A percentile compares a stretch with the other conserved stretches of the same genome.
Evolutionary conservation across 2,113 vertebrate species (phyloP).

Genomic region (Pelecanus crispus): DNA sequence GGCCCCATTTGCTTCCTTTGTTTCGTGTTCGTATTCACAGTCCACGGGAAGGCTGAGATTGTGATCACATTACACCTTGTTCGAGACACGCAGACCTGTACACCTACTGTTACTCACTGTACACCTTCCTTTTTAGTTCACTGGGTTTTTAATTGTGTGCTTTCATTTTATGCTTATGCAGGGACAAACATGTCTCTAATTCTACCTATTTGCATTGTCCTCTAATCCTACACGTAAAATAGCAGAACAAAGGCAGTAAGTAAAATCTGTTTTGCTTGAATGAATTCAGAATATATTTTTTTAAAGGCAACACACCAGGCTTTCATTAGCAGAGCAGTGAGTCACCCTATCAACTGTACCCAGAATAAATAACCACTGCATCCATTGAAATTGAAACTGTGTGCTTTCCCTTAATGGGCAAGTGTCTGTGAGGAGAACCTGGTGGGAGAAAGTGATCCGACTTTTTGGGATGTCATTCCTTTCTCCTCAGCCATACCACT

Average conservation of each 20-base stretch:
- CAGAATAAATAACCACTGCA: slow-evolving; percentile 62
- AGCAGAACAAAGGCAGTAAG: slow-evolving; percentile 20
- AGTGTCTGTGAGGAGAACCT: slow-evolving; percentile 41
- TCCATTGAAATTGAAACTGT: slow-evolving; percentile 56
- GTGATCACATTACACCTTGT: neutral
- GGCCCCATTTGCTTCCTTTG: neutral
- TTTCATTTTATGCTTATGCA: slow-evolving; percentile 30
- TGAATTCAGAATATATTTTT: slow-evolving; percentile 37
- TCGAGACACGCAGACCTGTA: neutral
- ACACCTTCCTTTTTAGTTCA: neutral
- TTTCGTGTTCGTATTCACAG: fast-evolving
- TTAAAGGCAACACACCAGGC: slow-evolving; percentile 17
- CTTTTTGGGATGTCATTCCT: slow-evolving; percentile 24
- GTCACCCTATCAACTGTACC: slow-evolving; percentile 57
- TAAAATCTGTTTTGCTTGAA: slow-evolving; percentile 38
- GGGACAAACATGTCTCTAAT: slow-evolving; percentile 6
- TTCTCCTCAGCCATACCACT: slow-evolving; percentile 36
- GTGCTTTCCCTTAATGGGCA: slow-evolving; percentile 44
- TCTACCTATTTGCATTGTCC: neutral
- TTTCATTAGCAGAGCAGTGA: slow-evolving; percentile 63
- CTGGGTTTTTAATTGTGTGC: neutral
- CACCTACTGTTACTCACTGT: neutral
- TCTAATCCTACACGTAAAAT: slow-evolving; percentile 31
- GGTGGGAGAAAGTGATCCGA: slow-evolving; percentile 36
- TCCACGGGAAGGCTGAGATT: neutral